Evolutionary conservation across 2,888 invertebrate species (phyloP).

Genomic region (Drosophila flavopinicola): DNA sequence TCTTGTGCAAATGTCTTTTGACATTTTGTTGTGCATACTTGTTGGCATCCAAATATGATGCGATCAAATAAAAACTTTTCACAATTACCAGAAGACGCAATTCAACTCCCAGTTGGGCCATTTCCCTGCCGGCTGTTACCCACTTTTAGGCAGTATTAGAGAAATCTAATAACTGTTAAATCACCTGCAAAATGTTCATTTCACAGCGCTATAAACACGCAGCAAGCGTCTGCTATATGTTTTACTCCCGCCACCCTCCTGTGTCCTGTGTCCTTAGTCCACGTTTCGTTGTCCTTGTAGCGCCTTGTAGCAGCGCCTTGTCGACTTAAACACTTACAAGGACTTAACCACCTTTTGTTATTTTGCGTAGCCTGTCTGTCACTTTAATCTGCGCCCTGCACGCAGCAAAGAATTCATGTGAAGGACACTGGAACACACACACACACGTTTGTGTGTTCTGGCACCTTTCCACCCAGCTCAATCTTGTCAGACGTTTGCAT

Average conservation of each 20-base stretch:
- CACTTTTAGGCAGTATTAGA: conserved; percentile 25
- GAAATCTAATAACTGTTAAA: conserved; percentile 79
- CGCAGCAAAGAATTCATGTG: conserved; percentile 58
- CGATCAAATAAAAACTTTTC: conserved; percentile 78
- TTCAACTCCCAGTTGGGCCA: conserved; percentile 32
- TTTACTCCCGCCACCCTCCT: background rate
- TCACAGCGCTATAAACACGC: conserved; percentile 77
- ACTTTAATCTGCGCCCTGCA: conserved; percentile 73
- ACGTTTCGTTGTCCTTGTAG: conserved; percentile 45
- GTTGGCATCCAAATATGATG: conserved; percentile 51
- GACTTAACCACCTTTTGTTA: conserved; percentile 77
- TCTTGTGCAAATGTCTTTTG: conserved; percentile 58
- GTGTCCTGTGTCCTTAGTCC: background rate
- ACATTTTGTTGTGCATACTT: conserved; percentile 61
- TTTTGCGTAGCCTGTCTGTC: conserved; percentile 74
- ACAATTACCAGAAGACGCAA: conserved; percentile 41
- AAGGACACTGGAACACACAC: conserved; percentile 60
- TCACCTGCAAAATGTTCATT: conserved; percentile 81
- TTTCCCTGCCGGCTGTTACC: conserved; percentile 23
- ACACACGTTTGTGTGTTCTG: too few relatives aligned
- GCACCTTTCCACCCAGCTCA: conserved; percentile 3
- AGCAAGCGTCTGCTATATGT: conserved; percentile 12
- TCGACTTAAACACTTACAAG: conserved; percentile 81
- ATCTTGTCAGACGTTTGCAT: conserved; percentile 44
- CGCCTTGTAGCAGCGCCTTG: conserved; percentile 51